These are phyloP conservation scores for Neosilurus hyrtlii DNA, from an alignment of 2,797 vertebrate species.

Conservation along the genomic window DNA sequence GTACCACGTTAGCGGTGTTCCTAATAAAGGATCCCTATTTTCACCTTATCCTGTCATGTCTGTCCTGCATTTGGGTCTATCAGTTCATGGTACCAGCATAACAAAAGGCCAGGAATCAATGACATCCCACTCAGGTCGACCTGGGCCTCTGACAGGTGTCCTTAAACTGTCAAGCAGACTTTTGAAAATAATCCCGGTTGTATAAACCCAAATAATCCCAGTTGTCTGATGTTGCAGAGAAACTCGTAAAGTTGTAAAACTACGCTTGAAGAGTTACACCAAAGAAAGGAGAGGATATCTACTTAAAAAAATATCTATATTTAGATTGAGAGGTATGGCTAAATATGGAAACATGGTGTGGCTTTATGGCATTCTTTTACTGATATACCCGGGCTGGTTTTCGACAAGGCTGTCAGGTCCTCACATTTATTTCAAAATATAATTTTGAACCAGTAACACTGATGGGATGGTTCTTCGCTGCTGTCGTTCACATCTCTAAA, in stretches of 20 bases:
- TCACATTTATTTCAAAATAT: constrained; percentile 11
- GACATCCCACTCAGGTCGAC: too few species aligned
- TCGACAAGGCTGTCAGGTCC: background rate
- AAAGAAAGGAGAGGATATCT: background rate
- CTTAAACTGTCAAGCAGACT: too few species aligned
- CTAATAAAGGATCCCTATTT: too few species aligned
- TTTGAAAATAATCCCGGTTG: too few species aligned
- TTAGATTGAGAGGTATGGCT: background rate
- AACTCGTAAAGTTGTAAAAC: background rate
- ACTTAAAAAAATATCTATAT: background rate
- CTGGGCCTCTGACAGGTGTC: too few species aligned
- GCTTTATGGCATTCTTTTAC: background rate
- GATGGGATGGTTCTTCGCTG: background rate
- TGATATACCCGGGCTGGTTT: background rate
- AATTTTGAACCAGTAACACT: background rate
- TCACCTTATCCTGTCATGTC: too few species aligned
- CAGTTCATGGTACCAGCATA: too few species aligned
- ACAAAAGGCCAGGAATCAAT: too few species aligned
- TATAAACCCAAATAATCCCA: background rate
- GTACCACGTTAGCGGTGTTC: too few species aligned
- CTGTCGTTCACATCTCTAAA: constrained; percentile 27
- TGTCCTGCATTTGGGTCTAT: too few species aligned
- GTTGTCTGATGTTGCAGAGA: too few species aligned
- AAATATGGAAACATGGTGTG: constrained; percentile 1
- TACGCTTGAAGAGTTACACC: background rate